These are phyloP conservation scores for Procavia capensis DNA, from an alignment of 2,113 vertebrate species.

Conservation along the genomic window DNA sequence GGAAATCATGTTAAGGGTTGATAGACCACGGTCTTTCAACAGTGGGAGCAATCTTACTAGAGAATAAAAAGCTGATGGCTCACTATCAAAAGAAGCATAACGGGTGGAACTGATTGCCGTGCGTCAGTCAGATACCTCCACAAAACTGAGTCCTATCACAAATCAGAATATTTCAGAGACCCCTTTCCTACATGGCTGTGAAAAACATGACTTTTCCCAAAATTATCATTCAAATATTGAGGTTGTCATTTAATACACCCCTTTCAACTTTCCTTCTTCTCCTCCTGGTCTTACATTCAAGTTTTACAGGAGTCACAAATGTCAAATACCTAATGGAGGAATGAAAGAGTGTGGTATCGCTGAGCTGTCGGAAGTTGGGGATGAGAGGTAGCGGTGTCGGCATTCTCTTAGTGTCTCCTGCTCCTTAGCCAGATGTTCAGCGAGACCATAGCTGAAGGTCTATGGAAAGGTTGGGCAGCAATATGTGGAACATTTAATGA, in stretches of 20 bases:
- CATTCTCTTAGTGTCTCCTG: background rate
- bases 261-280: background rate
- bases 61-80: background rate
- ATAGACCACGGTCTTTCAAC: background rate
- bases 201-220: background rate
- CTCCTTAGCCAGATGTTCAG: background rate
- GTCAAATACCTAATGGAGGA: rapidly evolving
- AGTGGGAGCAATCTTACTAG: background rate
- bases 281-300: background rate
- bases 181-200: background rate
- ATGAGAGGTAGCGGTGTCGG: background rate
- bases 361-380: background rate
- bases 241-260: background rate
- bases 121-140: background rate
- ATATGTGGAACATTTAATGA: background rate
- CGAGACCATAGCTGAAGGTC: background rate
- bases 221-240: background rate
- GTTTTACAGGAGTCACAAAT: background rate
- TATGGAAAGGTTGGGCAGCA: background rate
- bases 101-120: background rate
- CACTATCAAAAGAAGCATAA: background rate
- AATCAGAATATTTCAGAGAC: background rate
- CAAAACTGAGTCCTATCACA: background rate
- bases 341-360: background rate
- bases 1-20: background rate